These are phyloP conservation scores for Spodoptera litura DNA, from an alignment of 1,140 invertebrate species.

Conservation along the genomic window DNA sequence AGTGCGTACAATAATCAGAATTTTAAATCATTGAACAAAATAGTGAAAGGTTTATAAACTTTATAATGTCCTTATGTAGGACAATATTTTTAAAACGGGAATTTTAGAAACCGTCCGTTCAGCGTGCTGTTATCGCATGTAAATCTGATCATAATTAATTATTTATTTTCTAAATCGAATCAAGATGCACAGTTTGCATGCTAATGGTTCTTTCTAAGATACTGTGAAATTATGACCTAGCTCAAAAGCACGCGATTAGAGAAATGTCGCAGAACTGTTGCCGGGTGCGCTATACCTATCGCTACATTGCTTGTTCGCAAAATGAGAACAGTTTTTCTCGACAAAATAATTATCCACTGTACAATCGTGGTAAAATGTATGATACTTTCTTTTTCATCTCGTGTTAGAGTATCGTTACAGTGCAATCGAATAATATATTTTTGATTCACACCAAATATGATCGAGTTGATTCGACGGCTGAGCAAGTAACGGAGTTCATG, in stretches of 20 bases:
- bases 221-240: slow-evolving; percentile 20
- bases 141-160: slow-evolving; percentile 10
- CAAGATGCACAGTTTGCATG: slow-evolving; percentile 9
- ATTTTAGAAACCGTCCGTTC: neutral
- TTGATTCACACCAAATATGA: slow-evolving; percentile 39
- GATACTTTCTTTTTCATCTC: slow-evolving; percentile 41
- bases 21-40: too few species aligned
- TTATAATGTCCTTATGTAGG: too few species aligned
- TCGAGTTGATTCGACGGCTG: slow-evolving; percentile 19
- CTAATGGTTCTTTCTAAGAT: slow-evolving; percentile 10
- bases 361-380: slow-evolving; percentile 10
- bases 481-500: neutral
- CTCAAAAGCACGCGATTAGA: slow-evolving; percentile 35
- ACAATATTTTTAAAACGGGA: neutral
- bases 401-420: slow-evolving; percentile 31
- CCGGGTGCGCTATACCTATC: slow-evolving; percentile 17
- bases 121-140: neutral
- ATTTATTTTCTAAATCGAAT: slow-evolving; percentile 22
- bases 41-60: neutral
- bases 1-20: too few species aligned
- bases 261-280: slow-evolving; percentile 30
- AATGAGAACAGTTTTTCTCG: slow-evolving; percentile 19
- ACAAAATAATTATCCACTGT: slow-evolving; percentile 23
- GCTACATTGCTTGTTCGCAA: slow-evolving; percentile 23
- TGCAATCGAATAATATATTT: slow-evolving; percentile 26